Conservation (phyloP, 2,888 invertebrate genomes). For the Acanthosepion pharaonis region DNA sequence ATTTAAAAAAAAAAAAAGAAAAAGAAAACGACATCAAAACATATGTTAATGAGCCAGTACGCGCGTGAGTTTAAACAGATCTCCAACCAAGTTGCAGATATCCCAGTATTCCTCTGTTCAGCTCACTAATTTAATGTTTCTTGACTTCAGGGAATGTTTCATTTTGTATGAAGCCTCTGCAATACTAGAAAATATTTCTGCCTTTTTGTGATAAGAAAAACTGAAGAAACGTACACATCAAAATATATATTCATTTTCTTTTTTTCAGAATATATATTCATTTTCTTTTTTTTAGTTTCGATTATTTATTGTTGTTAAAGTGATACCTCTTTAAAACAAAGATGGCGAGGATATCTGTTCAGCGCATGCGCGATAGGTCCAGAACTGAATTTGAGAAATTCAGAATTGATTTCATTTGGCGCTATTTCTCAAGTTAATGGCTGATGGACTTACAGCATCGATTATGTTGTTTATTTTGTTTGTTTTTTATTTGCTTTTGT, state of each 20-base stretch:
- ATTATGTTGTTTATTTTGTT: not conserved
- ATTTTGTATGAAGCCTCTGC: not conserved
- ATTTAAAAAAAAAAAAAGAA: not conserved
- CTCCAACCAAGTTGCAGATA: not conserved
- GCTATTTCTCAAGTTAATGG: not conserved
- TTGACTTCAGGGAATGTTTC: not conserved
- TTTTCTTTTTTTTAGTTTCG: not conserved
- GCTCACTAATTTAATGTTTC: not conserved
- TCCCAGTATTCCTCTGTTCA: not conserved
- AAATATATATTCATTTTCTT: not conserved
- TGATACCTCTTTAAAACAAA: not conserved
- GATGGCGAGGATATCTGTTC: not conserved
- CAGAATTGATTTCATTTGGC: not conserved
- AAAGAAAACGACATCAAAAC: not conserved
- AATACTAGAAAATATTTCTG: not conserved
- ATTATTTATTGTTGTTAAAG: not conserved
- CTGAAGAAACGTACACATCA: not conserved
- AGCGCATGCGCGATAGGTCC: not conserved
- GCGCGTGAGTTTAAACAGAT: not conserved
- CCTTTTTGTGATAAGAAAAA: not conserved
- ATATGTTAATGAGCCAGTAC: not conserved
- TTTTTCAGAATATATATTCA: not conserved
- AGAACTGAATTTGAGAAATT: not conserved
- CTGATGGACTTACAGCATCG: not conserved
- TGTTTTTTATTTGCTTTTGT: not conserved